Evolutionary conservation across 2,113 vertebrate species (phyloP).

Genomic region (Caracal caracal): DNA sequence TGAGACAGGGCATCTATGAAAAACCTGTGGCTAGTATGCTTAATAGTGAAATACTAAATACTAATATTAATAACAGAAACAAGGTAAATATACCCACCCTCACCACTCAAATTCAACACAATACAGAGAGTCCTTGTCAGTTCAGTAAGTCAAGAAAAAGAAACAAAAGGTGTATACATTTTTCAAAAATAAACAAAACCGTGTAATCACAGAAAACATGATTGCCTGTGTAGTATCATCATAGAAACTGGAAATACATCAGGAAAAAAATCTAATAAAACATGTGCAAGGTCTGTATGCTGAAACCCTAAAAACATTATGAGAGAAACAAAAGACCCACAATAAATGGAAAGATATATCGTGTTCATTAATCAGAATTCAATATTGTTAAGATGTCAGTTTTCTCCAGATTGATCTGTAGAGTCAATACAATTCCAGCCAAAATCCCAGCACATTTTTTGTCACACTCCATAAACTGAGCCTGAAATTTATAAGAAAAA

Average conservation of each 20-base stretch:
- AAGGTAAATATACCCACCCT: neutral
- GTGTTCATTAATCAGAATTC: neutral
- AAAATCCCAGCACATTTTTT: neutral
- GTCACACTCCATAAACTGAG: neutral
- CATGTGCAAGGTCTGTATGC: neutral
- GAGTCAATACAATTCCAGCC: neutral
- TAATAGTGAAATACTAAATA: neutral
- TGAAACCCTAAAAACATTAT: neutral
- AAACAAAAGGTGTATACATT: neutral
- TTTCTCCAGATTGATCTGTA: neutral
- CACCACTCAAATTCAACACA: neutral
- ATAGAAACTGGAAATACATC: neutral
- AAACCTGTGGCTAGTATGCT: neutral
- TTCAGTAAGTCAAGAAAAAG: neutral
- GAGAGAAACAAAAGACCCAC: neutral
- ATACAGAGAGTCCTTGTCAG: neutral
- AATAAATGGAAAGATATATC: neutral
- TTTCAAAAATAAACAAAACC: neutral
- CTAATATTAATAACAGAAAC: neutral
- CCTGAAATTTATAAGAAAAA: neutral
- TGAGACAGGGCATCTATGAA: neutral
- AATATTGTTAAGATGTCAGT: neutral
- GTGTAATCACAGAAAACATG: neutral
- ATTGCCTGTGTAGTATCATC: neutral
- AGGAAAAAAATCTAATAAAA: neutral